Base-by-base conservation (phyloP, 1,140 invertebrate genomes). In the Maniola jurtina region DNA sequence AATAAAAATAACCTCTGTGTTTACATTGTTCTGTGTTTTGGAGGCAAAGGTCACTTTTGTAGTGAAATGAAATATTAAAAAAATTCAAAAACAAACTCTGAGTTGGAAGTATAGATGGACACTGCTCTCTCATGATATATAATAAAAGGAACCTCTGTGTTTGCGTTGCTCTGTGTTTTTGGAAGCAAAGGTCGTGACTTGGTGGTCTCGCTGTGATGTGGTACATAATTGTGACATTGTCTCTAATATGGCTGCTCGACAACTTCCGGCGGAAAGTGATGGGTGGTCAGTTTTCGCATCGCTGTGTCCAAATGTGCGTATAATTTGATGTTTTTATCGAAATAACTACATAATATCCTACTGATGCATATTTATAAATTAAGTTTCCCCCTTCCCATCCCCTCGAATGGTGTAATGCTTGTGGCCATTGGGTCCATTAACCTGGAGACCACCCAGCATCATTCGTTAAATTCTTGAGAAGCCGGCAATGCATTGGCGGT, bases 231-330 rank as follows among this genome's bases (percentile, higher is more conserved):
- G 76, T 83, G 77, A 75, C 77, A 70, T 80, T 86, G 80, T 77
- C 81, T 78, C 66, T 86, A 72, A 76, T 86, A 80, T 86, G 84
- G 84, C 77, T 84, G 74, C 58, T 81, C 70, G 82, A 82, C 70
- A 77, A 66, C 59, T 81, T 83, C 81, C 80, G 84, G 35, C 83
- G 80, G 78, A 87, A 87, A 64, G 70, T 82, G 72, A 69, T 71
- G 68, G 70, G 75, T 64, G 66, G 59, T 54, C 68, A 55, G 62
- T 76, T 79, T 70, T 71, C 77, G 63, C 81, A 83, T 72, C 77
- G 75, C 54, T 86, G 80, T 76, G 70, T 81, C 65, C 70, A 73
- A 77, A 81, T 84, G 84, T 86, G 81, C 33, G 84, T 86, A 86
- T 80, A 68, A 45, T 61, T 63, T 63, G 64, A 67, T 66, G 59